phyloP scores from a whole-genome alignment of 2,797 vertebrate genomes.

The Champsocephalus gunnari region DNA sequence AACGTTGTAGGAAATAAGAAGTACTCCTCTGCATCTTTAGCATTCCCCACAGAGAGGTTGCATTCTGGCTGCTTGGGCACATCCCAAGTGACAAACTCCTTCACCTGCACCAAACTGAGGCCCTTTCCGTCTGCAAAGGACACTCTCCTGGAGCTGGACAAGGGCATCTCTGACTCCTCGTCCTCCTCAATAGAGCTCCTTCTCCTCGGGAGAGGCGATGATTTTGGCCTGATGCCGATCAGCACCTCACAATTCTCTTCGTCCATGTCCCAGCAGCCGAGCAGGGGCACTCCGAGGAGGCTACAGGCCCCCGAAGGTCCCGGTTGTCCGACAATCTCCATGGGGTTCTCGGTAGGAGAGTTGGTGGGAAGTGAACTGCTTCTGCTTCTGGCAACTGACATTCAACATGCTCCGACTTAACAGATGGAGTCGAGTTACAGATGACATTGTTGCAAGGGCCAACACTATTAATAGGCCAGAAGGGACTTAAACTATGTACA shows the following conservation, averaged over 20 bases:
- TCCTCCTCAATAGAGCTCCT: constrained; percentile 88
- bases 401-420: constrained; percentile 90
- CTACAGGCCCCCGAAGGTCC: constrained; percentile 71
- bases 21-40: constrained; percentile 84
- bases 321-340: constrained; percentile 89
- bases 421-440: constrained; percentile 95
- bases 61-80: constrained; percentile 75
- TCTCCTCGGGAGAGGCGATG: constrained; percentile 90
- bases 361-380: constrained; percentile 77
- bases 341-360: constrained; percentile 86
- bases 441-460: constrained; percentile 94
- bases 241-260: constrained; percentile 87
- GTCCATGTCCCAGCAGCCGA: constrained; percentile 78
- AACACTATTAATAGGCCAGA: constrained; percentile 93
- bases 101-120: constrained; percentile 92
- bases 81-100: constrained; percentile 92
- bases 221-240: constrained; percentile 84
- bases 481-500: constrained; percentile 87
- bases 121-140: constrained; percentile 96
- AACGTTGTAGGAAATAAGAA: constrained; percentile 86
- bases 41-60: constrained; percentile 68
- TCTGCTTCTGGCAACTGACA: constrained; percentile 88
- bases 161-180: constrained; percentile 77
- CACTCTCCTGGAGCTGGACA: constrained; percentile 88
- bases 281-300: constrained; percentile 64